A percentile compares a stretch with the other conserved stretches of the same genome.
Evolutionary conservation across 2,888 invertebrate genomes (phyloP).

Genomic region (Orthonevra nobilis): DNA sequence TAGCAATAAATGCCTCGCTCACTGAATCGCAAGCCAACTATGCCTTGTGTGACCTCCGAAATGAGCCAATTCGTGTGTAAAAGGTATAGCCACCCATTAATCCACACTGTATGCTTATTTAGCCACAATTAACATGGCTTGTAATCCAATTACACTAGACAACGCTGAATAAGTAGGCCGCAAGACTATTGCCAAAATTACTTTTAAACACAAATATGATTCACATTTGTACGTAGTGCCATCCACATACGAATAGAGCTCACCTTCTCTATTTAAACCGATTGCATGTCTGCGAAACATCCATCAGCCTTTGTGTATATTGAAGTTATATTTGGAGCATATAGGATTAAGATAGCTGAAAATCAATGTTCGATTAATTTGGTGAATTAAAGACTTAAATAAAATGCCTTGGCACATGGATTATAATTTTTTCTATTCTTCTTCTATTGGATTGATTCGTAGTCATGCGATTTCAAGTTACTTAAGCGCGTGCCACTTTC

Average conservation of each 20-base stretch:
- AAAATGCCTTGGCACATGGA: too few relatives aligned
- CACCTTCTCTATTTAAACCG: conserved; percentile 16
- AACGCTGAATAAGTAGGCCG: conserved; percentile 5
- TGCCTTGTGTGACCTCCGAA: conserved; percentile 4
- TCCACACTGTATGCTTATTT: conserved; percentile 16
- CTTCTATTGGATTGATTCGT: too few relatives aligned
- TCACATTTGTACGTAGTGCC: neutral
- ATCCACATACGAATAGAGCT: neutral
- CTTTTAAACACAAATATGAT: neutral
- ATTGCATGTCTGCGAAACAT: conserved; percentile 48
- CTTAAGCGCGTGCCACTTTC: too few relatives aligned
- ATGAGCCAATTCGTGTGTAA: conserved; percentile 14
- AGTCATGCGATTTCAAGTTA: too few relatives aligned
- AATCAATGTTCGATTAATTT: conserved; percentile 17
- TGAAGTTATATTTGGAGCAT: conserved; percentile 3
- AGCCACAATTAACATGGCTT: conserved; percentile 39
- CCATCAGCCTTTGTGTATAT: neutral
- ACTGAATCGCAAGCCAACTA: conserved; percentile 15
- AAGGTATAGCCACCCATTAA: conserved; percentile 7
- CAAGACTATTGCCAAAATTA: conserved; percentile 3
- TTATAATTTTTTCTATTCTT: too few relatives aligned
- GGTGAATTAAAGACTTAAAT: too few relatives aligned
- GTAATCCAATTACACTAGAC: conserved; percentile 22
- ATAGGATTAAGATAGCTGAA: too few relatives aligned
- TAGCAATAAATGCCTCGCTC: neutral